phyloP scores from a whole-genome alignment of 2,797 vertebrate genomes.

The Coendou prehensilis region DNA sequence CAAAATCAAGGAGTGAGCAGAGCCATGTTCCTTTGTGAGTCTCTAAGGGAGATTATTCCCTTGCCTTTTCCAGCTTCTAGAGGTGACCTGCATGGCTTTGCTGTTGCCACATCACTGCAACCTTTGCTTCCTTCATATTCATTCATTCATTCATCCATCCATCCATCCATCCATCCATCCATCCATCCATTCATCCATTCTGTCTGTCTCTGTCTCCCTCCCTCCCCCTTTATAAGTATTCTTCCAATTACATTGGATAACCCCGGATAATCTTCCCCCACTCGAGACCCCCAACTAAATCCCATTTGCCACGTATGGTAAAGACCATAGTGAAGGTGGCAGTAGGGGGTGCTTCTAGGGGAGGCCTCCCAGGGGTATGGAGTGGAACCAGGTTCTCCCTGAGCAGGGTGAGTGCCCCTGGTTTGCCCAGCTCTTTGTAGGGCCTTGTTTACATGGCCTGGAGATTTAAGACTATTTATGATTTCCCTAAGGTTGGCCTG shows the following conservation, averaged over 20 bases:
- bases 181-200: not conserved
- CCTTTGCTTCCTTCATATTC: not conserved
- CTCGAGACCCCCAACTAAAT: not conserved
- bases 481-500: not conserved
- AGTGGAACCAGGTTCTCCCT: too few species aligned
- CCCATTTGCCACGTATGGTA: not conserved
- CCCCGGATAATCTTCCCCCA: not conserved
- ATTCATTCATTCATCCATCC: not conserved
- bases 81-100: not conserved
- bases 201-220: not conserved
- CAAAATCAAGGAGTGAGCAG: not conserved
- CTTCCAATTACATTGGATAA: not conserved
- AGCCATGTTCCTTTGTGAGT: not conserved
- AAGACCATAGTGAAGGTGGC: not conserved
- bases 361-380: too few species aligned
- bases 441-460: not conserved
- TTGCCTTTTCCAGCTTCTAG: not conserved
- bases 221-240: not conserved
- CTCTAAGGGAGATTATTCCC: not conserved
- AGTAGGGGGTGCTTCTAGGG: not conserved
- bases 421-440: not conserved
- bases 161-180: too few species aligned
- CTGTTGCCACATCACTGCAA: not conserved
- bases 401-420: rapidly evolving
- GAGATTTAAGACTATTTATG: not conserved